A percentile compares a stretch with the other conserved stretches of the same genome.
phyloP scores from a whole-genome alignment of 1,140 invertebrate genomes.

The Lepidurus couesii region DNA sequence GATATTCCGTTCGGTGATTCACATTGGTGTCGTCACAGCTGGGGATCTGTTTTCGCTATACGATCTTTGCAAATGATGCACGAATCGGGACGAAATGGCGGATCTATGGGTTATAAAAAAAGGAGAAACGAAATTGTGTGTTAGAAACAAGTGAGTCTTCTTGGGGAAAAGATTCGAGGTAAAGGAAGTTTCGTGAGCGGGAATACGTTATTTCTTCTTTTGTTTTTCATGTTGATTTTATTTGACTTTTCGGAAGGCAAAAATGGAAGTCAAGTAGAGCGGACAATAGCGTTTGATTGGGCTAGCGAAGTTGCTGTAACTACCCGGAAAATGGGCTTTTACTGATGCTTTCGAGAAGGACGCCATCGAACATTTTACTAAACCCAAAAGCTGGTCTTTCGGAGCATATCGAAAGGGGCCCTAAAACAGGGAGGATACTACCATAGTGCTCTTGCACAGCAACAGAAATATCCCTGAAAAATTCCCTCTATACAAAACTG shows the following conservation, averaged over 20 bases:
- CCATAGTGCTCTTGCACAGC: neutral
- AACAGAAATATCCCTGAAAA: neutral
- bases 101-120: no score
- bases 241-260: neutral
- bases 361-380: neutral
- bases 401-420: neutral
- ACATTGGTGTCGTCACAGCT: no score
- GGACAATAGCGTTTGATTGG: slow-evolving; percentile 13
- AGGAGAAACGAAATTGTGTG: no score
- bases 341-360: neutral
- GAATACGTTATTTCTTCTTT: neutral
- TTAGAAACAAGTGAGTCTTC: no score
- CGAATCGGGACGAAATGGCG: no score
- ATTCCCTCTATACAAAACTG: neutral
- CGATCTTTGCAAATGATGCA: no score
- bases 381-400: no score
- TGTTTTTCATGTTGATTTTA: neutral
- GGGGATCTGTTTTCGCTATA: no score
- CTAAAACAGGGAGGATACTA: neutral
- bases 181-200: no score
- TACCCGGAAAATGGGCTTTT: neutral
- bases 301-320: neutral
- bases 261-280: neutral
- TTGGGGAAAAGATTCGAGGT: no score
- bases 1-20: no score